phyloP scores from a whole-genome alignment of 1,140 invertebrate species.

The Brachionus angularis region DNA sequence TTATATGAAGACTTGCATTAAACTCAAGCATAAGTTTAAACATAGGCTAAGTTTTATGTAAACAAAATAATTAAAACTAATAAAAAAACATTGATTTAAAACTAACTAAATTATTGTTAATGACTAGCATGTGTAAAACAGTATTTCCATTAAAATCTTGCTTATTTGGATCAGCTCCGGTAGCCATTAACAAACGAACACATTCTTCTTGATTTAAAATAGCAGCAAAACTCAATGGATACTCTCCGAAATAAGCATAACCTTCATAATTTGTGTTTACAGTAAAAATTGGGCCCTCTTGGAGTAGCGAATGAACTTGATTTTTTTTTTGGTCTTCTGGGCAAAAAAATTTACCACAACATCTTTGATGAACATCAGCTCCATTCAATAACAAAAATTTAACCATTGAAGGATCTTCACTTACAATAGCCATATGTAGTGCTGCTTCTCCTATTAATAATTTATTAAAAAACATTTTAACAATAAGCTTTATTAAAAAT shows the following conservation, averaged over 20 bases:
- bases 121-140: slow-evolving; percentile 90
- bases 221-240: slow-evolving; percentile 89
- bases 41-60: slow-evolving; percentile 66
- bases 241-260: slow-evolving; percentile 96
- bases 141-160: slow-evolving; percentile 98
- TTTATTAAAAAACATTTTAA: too few species aligned
- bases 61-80: slow-evolving; percentile 7
- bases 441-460: slow-evolving; percentile 48
- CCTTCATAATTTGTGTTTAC: slow-evolving; percentile 87
- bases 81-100: background rate
- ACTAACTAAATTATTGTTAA: slow-evolving; percentile 76
- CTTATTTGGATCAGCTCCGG: slow-evolving; percentile 84
- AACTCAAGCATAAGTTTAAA: slow-evolving; percentile 91
- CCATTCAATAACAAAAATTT: slow-evolving; percentile 88
- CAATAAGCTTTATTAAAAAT: background rate
- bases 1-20: slow-evolving; percentile 76
- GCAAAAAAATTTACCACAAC: slow-evolving; percentile 77
- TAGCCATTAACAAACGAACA: slow-evolving; percentile 83
- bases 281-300: slow-evolving; percentile 83
- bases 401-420: slow-evolving; percentile 94
- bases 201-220: slow-evolving; percentile 95
- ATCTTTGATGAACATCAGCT: slow-evolving; percentile 81
- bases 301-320: slow-evolving; percentile 69
- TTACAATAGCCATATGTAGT: slow-evolving; percentile 93
- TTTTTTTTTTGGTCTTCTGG: slow-evolving; percentile 93